Percentiles rank a stretch among this genome's conserved stretches.
Evolutionary conservation across 2,888 invertebrate species (phyloP).

Genomic region (Lycocerus yunnanus): DNA sequence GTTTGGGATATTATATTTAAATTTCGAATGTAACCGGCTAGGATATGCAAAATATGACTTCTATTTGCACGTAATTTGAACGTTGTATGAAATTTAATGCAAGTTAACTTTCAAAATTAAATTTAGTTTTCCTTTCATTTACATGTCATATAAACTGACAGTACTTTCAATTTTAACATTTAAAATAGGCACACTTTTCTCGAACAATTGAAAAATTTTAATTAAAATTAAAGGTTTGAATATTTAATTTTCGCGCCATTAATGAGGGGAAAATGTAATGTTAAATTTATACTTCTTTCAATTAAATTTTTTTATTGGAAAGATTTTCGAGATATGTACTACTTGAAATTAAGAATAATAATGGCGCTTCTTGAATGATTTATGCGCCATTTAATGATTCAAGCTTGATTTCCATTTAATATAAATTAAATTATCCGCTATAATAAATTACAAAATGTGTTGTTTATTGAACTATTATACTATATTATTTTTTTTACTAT

Average conservation of each 20-base stretch:
- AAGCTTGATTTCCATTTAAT: background rate
- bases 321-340: background rate
- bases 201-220: background rate
- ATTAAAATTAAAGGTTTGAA: background rate
- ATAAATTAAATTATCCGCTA: background rate
- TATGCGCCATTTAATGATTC: background rate
- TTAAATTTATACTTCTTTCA: no score
- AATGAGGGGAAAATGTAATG: background rate
- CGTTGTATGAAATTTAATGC: background rate
- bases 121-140: conserved; percentile 1
- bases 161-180: background rate
- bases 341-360: background rate
- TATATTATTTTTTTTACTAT: conserved; percentile 6
- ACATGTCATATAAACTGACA: background rate
- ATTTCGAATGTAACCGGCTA: background rate
- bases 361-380: background rate
- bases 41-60: background rate
- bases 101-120: conserved; percentile 1
- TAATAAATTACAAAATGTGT: background rate
- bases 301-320: no score
- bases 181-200: background rate
- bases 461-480: background rate
- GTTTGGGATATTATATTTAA: background rate
- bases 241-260: background rate
- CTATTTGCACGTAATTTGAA: background rate